Percentiles rank a stretch among this genome's conserved stretches.
Evolutionary conservation across 2,113 vertebrate genomes (phyloP).

Genomic region (Psittacara wagleri): DNA sequence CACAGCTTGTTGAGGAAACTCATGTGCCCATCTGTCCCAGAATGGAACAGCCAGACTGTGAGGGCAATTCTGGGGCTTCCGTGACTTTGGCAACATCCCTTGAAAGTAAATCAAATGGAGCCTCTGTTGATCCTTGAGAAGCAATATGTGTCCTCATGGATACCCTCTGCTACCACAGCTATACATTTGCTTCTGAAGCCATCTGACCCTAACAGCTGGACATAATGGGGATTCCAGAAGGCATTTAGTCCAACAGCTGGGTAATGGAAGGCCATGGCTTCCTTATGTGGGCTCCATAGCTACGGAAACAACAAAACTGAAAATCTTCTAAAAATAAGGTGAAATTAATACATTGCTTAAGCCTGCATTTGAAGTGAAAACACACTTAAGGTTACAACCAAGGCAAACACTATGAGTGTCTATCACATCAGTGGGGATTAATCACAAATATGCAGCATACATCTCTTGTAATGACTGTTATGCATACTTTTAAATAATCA

Average conservation of each 20-base stretch:
- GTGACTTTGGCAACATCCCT: not conserved
- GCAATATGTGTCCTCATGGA: not conserved
- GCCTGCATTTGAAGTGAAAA: conserved; percentile 11
- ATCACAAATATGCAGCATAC: not conserved
- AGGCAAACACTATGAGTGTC: not conserved
- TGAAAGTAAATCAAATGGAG: not conserved
- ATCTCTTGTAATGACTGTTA: not conserved
- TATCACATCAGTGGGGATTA: not conserved
- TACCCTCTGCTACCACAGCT: not conserved
- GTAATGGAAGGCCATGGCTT: conserved; percentile 74
- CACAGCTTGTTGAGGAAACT: not conserved
- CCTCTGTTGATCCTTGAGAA: not conserved
- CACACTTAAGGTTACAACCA: conserved; percentile 10
- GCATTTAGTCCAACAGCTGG: conserved; percentile 83
- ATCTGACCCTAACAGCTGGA: conserved; percentile 83
- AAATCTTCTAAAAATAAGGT: conserved; percentile 77
- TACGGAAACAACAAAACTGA: conserved; percentile 80
- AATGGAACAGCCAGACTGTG: not conserved
- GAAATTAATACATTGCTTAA: conserved; percentile 54
- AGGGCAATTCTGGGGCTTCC: not conserved
- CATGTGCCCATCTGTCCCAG: not conserved
- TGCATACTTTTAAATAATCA: not conserved
- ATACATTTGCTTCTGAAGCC: conserved; percentile 55
- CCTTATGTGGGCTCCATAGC: conserved; percentile 74
- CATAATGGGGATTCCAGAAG: conserved; percentile 81